Evolutionary conservation across 2,888 invertebrate genomes (phyloP).

Genomic region (Drosophila maculinotata): DNA sequence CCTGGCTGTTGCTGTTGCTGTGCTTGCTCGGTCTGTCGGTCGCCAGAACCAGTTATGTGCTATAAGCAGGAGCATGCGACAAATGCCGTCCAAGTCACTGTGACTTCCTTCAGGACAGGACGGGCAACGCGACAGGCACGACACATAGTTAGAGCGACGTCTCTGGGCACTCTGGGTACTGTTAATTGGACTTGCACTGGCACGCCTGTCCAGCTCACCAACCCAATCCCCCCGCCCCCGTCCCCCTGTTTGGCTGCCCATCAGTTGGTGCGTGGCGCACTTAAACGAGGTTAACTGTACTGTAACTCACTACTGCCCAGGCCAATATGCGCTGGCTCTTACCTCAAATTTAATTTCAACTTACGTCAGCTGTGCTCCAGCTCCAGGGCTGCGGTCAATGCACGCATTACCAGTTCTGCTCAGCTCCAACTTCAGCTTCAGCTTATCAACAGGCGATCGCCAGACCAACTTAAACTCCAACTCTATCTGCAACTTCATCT

Average conservation of each 20-base stretch:
- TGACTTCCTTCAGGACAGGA: slow-evolving; percentile 74
- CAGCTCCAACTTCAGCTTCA: slow-evolving; percentile 21
- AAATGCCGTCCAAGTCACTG: slow-evolving; percentile 70
- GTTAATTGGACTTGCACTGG: slow-evolving; percentile 73
- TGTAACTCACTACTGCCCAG: slow-evolving; percentile 61
- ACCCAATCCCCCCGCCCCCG: not conserved
- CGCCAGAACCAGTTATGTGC: slow-evolving; percentile 78
- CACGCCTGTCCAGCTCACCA: slow-evolving; percentile 43
- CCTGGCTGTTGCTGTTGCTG: slow-evolving; percentile 23
- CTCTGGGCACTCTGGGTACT: slow-evolving; percentile 62
- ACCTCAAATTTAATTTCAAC: slow-evolving; percentile 74
- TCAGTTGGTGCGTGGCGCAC: slow-evolving; percentile 73
- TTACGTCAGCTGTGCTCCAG: slow-evolving; percentile 64
- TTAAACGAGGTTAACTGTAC: slow-evolving; percentile 80
- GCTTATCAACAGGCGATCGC: slow-evolving; percentile 67
- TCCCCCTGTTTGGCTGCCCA: slow-evolving; percentile 14
- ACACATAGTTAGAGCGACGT: slow-evolving; percentile 52
- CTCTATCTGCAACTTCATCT: slow-evolving; percentile 20
- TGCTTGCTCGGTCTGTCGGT: slow-evolving; percentile 51
- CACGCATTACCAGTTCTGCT: slow-evolving; percentile 75
- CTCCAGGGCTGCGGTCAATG: slow-evolving; percentile 75
- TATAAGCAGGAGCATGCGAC: slow-evolving; percentile 80
- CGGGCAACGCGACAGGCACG: slow-evolving; percentile 49
- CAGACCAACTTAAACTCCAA: slow-evolving; percentile 41
- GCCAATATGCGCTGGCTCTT: slow-evolving; percentile 41